Evolutionary conservation across 2,888 invertebrate genomes (phyloP).

Genomic region (Ophioninae sp.): DNA sequence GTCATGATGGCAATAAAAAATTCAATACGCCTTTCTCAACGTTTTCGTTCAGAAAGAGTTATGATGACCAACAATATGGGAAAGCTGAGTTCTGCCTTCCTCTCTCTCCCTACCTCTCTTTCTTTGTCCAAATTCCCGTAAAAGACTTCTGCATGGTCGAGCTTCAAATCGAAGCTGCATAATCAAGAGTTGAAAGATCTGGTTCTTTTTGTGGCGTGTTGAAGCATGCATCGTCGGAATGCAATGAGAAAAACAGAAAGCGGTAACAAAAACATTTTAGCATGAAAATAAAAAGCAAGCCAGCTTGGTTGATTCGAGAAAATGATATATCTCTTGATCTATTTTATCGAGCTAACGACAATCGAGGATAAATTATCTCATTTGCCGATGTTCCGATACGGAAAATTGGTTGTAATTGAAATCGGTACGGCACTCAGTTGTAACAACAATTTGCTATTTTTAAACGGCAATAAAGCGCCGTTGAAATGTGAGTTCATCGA

Average conservation of each 20-base stretch:
- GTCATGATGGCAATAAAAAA: constrained; percentile 24
- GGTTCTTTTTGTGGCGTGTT: not conserved
- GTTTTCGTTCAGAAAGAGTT: not conserved
- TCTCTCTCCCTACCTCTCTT: not conserved
- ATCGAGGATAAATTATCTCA: not conserved
- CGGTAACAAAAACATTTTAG: not conserved
- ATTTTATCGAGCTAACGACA: too few species aligned
- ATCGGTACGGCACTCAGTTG: constrained; percentile 5
- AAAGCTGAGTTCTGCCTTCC: not conserved
- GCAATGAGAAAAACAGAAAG: not conserved
- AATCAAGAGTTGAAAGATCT: not conserved
- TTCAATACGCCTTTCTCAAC: not conserved
- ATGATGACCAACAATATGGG: not conserved
- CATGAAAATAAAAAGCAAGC: not conserved
- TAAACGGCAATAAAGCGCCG: not conserved
- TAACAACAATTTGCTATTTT: not conserved
- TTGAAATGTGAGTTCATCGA: not conserved
- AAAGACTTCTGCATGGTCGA: not conserved
- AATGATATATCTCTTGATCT: not conserved
- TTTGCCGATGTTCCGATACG: not conserved
- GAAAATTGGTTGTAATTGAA: not conserved
- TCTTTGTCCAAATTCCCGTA: not conserved
- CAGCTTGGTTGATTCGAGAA: not conserved
- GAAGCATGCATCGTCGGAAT: not conserved
- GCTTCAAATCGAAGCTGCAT: too few species aligned